Conservation (phyloP, 2,888 invertebrate species). For the Drosophila kokeensis region DNA sequence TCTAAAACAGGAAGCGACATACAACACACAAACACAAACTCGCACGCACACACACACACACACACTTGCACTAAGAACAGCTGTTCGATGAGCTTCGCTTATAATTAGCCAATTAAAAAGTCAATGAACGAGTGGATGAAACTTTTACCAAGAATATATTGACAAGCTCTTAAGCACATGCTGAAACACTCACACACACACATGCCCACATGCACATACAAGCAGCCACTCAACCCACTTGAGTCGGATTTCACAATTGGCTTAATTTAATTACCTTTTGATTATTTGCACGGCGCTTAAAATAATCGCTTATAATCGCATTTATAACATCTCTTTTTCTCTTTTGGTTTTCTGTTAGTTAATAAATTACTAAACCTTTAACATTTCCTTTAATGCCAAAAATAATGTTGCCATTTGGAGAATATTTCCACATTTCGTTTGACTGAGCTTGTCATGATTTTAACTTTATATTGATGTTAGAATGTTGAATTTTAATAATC, state of each 20-base stretch:
- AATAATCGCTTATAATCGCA: conserved; percentile 40
- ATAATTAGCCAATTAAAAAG: conserved; percentile 54
- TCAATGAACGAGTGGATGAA: conserved; percentile 48
- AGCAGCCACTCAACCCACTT: conserved; percentile 20
- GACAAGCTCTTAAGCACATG: conserved; percentile 37
- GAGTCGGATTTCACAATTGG: conserved; percentile 23
- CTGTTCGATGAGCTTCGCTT: conserved; percentile 7
- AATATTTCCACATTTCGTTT: not conserved
- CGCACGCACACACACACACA: not conserved
- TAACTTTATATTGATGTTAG: not conserved
- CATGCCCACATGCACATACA: not conserved
- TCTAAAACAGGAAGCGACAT: not conserved
- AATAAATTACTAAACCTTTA: not conserved
- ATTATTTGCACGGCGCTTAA: conserved; percentile 34
- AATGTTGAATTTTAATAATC: too few relatives aligned
- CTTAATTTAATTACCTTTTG: conserved; percentile 49
- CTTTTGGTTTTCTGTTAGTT: conserved; percentile 11
- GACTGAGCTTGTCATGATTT: not conserved
- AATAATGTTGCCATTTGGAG: not conserved
- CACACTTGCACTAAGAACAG: not conserved
- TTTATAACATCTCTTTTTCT: not conserved
- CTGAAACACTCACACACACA: conserved; percentile 2
- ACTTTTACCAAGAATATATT: conserved; percentile 16
- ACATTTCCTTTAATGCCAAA: not conserved
- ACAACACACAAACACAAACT: not conserved